phyloP scores from a whole-genome alignment of 2,797 vertebrate genomes.

The Labeo calbasu region DNA sequence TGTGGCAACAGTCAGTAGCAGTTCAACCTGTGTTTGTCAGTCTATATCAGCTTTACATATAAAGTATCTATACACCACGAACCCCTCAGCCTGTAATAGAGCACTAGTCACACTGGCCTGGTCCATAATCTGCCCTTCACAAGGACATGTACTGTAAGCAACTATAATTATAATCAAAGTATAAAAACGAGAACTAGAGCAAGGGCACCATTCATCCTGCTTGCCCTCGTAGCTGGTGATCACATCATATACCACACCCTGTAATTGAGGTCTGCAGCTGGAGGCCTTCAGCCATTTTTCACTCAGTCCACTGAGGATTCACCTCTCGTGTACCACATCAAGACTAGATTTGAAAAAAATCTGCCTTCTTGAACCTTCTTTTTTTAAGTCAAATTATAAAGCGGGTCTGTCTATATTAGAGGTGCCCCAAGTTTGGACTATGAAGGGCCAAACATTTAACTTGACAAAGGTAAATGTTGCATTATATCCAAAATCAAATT shows the following conservation, averaged over 20 bases:
- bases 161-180: conserved; percentile 31
- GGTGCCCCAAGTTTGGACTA: background rate
- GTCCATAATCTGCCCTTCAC: background rate
- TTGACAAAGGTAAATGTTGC: background rate
- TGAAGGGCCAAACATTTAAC: background rate
- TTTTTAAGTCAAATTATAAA: background rate
- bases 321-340: conserved; percentile 44
- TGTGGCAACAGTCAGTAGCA: background rate
- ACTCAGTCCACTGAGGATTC: conserved; percentile 12
- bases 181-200: conserved; percentile 19
- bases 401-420: background rate
- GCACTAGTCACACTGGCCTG: background rate
- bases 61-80: background rate
- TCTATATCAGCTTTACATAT: background rate
- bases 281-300: conserved; percentile 13
- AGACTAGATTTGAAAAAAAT: background rate
- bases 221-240: conserved; percentile 31
- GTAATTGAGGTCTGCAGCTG: conserved; percentile 54
- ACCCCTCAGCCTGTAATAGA: background rate
- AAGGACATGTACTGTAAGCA: background rate
- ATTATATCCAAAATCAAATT: background rate
- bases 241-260: conserved; percentile 54
- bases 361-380: background rate
- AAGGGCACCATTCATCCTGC: conserved; percentile 25
- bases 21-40: background rate